Evolutionary conservation across 2,113 vertebrate species (phyloP), one percentile per base, ranked within the genome.

Genomic region (Amblyopsis rosae): DNA sequence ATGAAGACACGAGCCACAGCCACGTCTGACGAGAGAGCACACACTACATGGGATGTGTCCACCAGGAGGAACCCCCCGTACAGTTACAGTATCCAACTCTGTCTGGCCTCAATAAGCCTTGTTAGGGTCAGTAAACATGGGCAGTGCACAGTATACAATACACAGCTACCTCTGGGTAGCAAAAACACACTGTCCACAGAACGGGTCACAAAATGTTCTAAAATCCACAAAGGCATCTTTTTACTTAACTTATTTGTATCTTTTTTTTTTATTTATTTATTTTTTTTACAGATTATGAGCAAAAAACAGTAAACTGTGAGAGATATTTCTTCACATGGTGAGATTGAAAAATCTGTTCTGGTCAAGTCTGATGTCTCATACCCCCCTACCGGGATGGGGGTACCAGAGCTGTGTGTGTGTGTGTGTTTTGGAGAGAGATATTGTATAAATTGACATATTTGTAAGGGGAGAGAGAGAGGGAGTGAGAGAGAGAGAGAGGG

Each of bases 111-210:
- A 91, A 91, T 79, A 76, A 16, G 50, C 73, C 78, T 84, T 26
- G 26, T 26, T 26, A 54, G 67, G 86, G 83, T 87, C 83, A 86
- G 80, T 90, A 86, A 92, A 94, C 92, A 93, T 85, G 67, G 87
- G 93, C 91, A 91, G 92, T 92, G 89, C 91, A 93, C 89, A 92
- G 92, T 87, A 92, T 92, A 91, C 91, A 91, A 89, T 91, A 93
- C 89, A 92, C 90, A 90, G 92, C 92, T 92, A 92, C 91, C 90
- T 62, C 81, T 89, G 88, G n/a, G n/a, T n/a, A n/a, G n/a, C 91
- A 93, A 94, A 94, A 94, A 93, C 91, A 93, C 92, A 86, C 87
- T 91, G 79, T 91, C 88, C 93, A 93, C 91, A 91, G 80, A 81
- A 93, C 90, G 84, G 76, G 91, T 91, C 89, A 93, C 92, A 92